Percentiles rank a stretch among this genome's conserved stretches.
These are phyloP conservation scores for Petrocephalus zakoni DNA, from an alignment of 2,113 vertebrate genomes.

Conservation along the genomic window DNA sequence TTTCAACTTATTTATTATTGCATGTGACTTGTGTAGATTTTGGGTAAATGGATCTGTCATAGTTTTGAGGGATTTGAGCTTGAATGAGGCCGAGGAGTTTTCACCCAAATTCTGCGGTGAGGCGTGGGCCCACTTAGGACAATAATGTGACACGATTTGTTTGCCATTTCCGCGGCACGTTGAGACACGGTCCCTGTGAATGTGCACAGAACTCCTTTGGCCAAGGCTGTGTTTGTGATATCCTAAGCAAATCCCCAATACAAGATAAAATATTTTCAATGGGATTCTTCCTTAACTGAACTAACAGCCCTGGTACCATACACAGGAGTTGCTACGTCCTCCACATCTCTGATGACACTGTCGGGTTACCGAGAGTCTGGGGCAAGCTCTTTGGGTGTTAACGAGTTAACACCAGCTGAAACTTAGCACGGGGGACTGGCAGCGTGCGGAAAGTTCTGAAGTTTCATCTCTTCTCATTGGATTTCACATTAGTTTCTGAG, in stretches of 20 bases:
- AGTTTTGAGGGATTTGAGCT: not conserved
- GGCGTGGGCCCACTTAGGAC: not conserved
- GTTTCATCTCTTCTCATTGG: not conserved
- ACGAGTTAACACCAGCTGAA: not conserved
- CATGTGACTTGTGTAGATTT: constrained; percentile 16
- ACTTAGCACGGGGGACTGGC: not conserved
- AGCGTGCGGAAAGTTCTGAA: not conserved
- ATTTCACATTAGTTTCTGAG: not conserved
- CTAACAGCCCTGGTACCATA: too few species aligned
- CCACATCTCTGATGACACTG: too few species aligned
- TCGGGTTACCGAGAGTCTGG: not conserved
- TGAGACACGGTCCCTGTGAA: not conserved
- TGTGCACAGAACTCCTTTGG: not conserved
- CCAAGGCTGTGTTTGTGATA: not conserved
- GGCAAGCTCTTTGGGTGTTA: not conserved
- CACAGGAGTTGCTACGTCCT: not conserved
- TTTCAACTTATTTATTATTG: constrained; percentile 19
- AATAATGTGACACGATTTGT: not conserved
- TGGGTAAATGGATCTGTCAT: not conserved
- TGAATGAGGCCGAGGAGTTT: not conserved
- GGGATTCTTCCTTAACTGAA: not conserved
- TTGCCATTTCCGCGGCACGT: not conserved
- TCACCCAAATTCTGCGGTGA: not conserved
- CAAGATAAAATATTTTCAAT: not conserved
- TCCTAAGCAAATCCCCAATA: not conserved